Evolutionary conservation across 1,140 invertebrate genomes (phyloP).

Genomic region (Papilio polyxenes): DNA sequence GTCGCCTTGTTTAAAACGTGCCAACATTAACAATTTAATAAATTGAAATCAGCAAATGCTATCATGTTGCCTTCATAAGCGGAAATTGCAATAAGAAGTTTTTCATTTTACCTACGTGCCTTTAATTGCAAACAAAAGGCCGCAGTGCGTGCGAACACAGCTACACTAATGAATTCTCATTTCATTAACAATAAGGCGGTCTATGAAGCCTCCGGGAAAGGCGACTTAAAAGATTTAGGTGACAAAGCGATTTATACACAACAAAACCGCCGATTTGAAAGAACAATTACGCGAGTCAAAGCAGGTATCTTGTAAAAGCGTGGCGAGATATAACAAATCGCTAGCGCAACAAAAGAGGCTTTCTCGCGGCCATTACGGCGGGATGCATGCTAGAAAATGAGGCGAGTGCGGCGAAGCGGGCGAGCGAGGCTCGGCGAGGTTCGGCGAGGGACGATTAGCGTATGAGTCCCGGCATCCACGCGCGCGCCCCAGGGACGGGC

Average conservation of each 20-base stretch:
- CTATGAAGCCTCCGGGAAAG: constrained; percentile 53
- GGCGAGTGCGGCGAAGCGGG: constrained; percentile 70
- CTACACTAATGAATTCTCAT: constrained; percentile 61
- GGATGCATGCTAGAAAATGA: constrained; percentile 69
- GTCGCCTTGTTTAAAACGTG: background rate
- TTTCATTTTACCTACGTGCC: constrained; percentile 39
- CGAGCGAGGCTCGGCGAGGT: constrained; percentile 44
- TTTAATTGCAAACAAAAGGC: constrained; percentile 46
- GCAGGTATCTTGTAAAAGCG: constrained; percentile 73
- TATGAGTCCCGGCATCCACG: constrained; percentile 74
- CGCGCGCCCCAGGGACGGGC: constrained; percentile 63
- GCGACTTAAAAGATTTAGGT: constrained; percentile 71
- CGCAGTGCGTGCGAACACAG: constrained; percentile 44
- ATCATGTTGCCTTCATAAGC: constrained; percentile 6
- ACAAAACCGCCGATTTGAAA: constrained; percentile 76
- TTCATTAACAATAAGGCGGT: constrained; percentile 63
- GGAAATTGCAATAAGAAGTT: constrained; percentile 35
- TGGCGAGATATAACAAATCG: constrained; percentile 77
- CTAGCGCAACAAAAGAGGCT: constrained; percentile 76
- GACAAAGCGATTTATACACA: constrained; percentile 77
- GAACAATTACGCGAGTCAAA: constrained; percentile 79
- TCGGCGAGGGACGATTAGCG: constrained; percentile 68
- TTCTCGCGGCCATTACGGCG: constrained; percentile 76
- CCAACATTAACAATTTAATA: background rate
- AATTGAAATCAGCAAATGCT: constrained; percentile 19